phyloP scores from a whole-genome alignment of 2,797 vertebrate genomes.

The Xiphophorus birchmanni region DNA sequence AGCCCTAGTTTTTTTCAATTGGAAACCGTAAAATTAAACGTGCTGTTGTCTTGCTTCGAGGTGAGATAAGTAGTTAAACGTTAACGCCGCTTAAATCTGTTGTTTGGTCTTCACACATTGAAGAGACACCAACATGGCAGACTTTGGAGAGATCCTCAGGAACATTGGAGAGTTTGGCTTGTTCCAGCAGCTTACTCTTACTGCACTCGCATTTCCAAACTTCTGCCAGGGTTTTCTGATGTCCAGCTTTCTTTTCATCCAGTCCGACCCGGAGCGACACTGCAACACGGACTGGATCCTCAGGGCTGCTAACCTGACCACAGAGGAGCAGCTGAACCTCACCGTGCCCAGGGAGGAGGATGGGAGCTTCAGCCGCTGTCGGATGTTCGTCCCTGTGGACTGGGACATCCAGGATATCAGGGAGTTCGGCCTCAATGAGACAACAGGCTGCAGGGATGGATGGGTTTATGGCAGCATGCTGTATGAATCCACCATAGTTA shows the following conservation, averaged over 20 bases:
- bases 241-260: constrained; percentile 63
- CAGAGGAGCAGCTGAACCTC: constrained; percentile 80
- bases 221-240: constrained; percentile 50
- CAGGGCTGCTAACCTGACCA: constrained; percentile 69
- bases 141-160: constrained; percentile 48
- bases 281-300: constrained; percentile 87
- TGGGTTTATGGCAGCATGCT: constrained; percentile 81
- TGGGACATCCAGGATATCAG: constrained; percentile 76
- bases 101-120: not conserved
- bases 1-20: no score
- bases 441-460: constrained; percentile 80
- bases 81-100: not conserved
- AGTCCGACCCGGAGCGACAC: constrained; percentile 64
- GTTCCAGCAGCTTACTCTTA: constrained; percentile 44
- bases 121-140: constrained; percentile 26
- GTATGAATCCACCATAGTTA: constrained; percentile 72
- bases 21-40: not conserved
- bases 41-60: not conserved
- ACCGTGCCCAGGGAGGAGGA: constrained; percentile 75
- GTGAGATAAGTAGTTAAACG: not conserved
- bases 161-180: constrained; percentile 50
- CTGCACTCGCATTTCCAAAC: constrained; percentile 18
- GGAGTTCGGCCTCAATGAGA: constrained; percentile 76
- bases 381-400: constrained; percentile 81
- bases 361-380: constrained; percentile 80